Evolutionary conservation across 2,888 invertebrate genomes (phyloP), one percentile per base, ranked within the genome.

Genomic region (Thelaira solivaga): DNA sequence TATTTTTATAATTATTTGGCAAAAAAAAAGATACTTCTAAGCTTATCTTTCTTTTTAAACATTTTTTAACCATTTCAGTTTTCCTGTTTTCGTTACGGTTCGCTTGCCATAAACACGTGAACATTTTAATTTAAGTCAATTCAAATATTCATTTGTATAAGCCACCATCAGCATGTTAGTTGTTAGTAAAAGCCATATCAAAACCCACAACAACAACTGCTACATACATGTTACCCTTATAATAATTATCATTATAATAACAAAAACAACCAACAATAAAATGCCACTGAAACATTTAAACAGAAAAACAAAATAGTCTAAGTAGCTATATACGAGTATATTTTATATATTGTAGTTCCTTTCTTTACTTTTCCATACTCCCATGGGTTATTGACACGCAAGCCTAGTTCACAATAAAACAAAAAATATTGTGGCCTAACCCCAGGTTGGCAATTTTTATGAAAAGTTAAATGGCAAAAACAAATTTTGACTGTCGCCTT

Each of bases 51-150:
- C n/a, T n/a, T 39, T 55, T 62, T 53, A 13, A 53, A 43, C 36
- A 55, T 36, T 41, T 65, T 65, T 71, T 13, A 76, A 55, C 59
- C 65, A 71, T 67, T 76, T 67, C 55, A 55, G 0, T 76, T 72
- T 76, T 47, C 65, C 59, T 76, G 67, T 67, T 62, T 67, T 67
- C n/a, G 72, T 68, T 51, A 71, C 71, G 73, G 77, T 77, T 77
- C 73, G 77, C 57, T 73, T 29, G 36, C 74, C 51, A 59, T 71
- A 71, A 78, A 78, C 77, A 78, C 77, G 77, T 74, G 78, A 78
- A 78, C 53, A 65, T 78, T 59, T 53, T 53, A 74, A 74, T 74
- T 55, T 64, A 55, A n/a, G n/a, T n/a, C n/a, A 72, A 72, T 72
- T 72, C 45, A 72, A 72, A 72, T 76, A 43, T 67, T 61, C 55